Conservation (phyloP, 2,888 invertebrate genomes). For the Trissoscelio sp. region DNA sequence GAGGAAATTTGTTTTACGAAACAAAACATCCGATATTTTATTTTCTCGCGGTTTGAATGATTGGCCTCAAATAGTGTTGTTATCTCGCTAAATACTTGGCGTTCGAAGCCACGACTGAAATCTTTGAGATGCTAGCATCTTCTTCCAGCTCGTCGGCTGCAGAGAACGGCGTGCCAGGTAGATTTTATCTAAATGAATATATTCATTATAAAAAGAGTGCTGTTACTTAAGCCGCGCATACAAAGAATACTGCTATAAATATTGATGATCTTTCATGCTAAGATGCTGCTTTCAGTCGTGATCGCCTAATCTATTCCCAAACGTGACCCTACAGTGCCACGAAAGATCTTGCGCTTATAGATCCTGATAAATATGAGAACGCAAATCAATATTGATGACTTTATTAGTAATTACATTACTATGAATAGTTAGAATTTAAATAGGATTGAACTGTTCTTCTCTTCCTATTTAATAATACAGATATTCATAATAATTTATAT, state of each 20-base stretch:
- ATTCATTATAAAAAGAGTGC: constrained; percentile 73
- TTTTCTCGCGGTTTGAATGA: constrained; percentile 10
- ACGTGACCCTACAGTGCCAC: constrained; percentile 70
- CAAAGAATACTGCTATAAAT: constrained; percentile 73
- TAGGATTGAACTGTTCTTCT: background rate
- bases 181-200: constrained; percentile 75
- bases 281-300: constrained; percentile 78
- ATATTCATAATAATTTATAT: background rate
- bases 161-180: constrained; percentile 70
- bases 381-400: constrained; percentile 82
- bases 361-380: constrained; percentile 76
- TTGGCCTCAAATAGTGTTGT: constrained; percentile 16
- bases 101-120: constrained; percentile 54
- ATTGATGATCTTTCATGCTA: constrained; percentile 78
- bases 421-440: constrained; percentile 16
- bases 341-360: constrained; percentile 72
- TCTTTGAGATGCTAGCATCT: constrained; percentile 37
- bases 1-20: too few species aligned
- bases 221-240: constrained; percentile 70
- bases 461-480: background rate
- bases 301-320: constrained; percentile 79
- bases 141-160: constrained; percentile 32
- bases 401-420: constrained; percentile 76
- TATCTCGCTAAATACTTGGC: constrained; percentile 44
- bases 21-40: constrained; percentile 12